Conservation (phyloP, 2,113 vertebrate species). For the Bufo bufo region DNA sequence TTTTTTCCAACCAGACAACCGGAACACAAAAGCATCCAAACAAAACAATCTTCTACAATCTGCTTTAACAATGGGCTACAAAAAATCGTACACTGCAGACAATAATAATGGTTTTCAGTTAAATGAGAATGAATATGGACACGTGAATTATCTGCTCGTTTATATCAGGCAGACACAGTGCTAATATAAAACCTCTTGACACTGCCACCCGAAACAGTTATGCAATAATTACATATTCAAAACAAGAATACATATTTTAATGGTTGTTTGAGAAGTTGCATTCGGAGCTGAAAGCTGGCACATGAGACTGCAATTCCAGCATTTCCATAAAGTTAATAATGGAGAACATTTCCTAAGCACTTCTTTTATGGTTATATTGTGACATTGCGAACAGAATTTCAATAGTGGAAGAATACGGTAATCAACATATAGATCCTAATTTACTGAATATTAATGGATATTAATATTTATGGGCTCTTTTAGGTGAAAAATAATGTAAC, state of each 20-base stretch:
- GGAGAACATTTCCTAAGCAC: not conserved
- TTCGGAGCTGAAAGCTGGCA: slow-evolving; percentile 23
- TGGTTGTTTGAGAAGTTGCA: slow-evolving; percentile 23
- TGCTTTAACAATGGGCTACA: slow-evolving; percentile 16
- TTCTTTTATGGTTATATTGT: slow-evolving; percentile 12
- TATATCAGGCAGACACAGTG: slow-evolving; percentile 1
- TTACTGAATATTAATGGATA: not conserved
- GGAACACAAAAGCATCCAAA: slow-evolving; percentile 42
- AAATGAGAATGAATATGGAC: slow-evolving; percentile 36
- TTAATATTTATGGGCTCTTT: not conserved
- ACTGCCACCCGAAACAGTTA: slow-evolving; percentile 27
- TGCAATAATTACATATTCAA: slow-evolving; percentile 50
- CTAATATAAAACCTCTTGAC: slow-evolving; percentile 37
- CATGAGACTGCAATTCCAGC: slow-evolving; percentile 1
- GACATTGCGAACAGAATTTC: not conserved
- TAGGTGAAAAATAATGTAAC: not conserved
- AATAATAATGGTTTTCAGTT: slow-evolving; percentile 45
- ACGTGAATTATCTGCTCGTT: slow-evolving; percentile 35
- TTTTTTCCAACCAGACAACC: slow-evolving; percentile 38
- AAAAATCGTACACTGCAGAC: slow-evolving; percentile 34
- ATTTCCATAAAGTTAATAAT: slow-evolving; percentile 23
- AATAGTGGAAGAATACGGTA: not conserved
- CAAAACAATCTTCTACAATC: slow-evolving; percentile 50
- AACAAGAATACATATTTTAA: slow-evolving; percentile 34
- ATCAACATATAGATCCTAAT: not conserved